Evolutionary conservation across 1,140 invertebrate genomes (phyloP).

Genomic region (Diorhabda sublineata): DNA sequence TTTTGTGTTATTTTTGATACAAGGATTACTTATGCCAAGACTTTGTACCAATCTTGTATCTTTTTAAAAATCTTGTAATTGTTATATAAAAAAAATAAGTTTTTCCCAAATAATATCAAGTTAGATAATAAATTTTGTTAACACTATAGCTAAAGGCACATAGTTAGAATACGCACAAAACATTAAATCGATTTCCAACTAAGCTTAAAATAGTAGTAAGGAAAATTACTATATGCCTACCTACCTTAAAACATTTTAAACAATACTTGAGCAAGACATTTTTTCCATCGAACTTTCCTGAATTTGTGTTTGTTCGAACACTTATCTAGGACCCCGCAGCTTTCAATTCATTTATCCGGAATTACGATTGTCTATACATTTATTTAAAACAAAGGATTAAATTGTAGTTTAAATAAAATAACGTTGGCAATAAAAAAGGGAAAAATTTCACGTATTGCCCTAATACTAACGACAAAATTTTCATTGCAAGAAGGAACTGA

Average conservation of each 20-base stretch:
- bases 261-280: not conserved
- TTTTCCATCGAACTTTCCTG: constrained; percentile 7
- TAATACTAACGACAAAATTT: constrained; percentile 16
- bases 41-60: no score
- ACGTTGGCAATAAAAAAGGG: not conserved
- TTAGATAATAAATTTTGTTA: constrained; percentile 10
- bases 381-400: not conserved
- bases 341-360: not conserved
- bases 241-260: constrained; percentile 12
- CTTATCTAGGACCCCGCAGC: not conserved
- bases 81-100: not conserved
- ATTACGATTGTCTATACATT: not conserved
- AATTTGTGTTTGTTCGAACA: constrained; percentile 5
- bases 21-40: no score
- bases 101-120: constrained; percentile 6
- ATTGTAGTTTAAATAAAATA: not conserved
- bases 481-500: constrained; percentile 21
- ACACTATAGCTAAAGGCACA: not conserved
- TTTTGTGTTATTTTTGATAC: no score
- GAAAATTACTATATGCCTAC: not conserved
- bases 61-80: no score
- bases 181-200: no score
- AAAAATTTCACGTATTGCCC: not conserved
- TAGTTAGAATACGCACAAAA: no score
- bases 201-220: no score